phyloP scores from a whole-genome alignment of 1,140 invertebrate species.

The Drosophila biarmipes region DNA sequence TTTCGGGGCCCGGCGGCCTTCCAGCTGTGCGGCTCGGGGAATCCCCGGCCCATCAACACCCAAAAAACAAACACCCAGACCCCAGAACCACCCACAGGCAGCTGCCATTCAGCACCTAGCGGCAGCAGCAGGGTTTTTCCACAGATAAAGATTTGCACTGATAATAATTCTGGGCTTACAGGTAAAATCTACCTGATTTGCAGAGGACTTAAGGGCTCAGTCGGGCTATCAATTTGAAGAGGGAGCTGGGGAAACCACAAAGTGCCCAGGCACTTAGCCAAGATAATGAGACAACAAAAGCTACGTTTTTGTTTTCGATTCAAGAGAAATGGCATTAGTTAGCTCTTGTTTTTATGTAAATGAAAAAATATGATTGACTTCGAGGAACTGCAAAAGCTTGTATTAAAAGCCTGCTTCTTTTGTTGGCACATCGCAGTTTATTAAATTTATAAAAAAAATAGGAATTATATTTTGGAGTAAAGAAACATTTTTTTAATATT shows the following conservation, averaged over 20 bases:
- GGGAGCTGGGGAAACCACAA: constrained; percentile 9
- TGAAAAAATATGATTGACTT: background rate
- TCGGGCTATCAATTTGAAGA: constrained; percentile 5
- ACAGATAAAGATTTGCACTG: constrained; percentile 25
- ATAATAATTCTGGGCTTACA: constrained; percentile 21
- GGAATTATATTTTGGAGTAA: background rate
- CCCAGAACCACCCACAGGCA: constrained; percentile 9
- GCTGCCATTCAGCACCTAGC: constrained; percentile 27
- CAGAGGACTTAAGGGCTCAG: background rate
- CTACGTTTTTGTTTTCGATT: constrained; percentile 9
- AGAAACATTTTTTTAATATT: too few species aligned
- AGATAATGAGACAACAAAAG: constrained; percentile 21
- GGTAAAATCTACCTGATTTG: constrained; percentile 33
- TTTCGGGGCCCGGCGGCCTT: constrained; percentile 1
- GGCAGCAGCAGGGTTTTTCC: constrained; percentile 6
- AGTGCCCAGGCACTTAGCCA: constrained; percentile 11
- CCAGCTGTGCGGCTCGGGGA: constrained; percentile 31
- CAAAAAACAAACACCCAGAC: background rate
- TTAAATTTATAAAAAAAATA: too few species aligned
- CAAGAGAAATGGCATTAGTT: constrained; percentile 13
- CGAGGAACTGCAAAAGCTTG: background rate
- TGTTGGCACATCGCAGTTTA: background rate
- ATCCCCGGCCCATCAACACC: constrained; percentile 2
- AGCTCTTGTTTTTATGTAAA: constrained; percentile 20
- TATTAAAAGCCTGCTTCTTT: background rate